Base-by-base conservation (phyloP, 2,888 invertebrate genomes). In the Patella caerulea region DNA sequence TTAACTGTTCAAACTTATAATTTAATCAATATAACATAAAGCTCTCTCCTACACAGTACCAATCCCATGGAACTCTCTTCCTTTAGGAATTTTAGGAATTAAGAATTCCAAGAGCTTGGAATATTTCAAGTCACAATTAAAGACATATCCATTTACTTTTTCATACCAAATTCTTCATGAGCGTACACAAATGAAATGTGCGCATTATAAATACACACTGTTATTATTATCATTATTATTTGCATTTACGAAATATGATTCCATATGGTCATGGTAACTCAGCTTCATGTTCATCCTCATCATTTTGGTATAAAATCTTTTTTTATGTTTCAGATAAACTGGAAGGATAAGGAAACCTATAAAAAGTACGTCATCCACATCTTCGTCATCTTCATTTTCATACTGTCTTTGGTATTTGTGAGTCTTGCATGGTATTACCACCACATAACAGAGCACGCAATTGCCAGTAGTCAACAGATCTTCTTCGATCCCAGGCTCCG, bases 341-440 rank as follows among this genome's bases (percentile, higher is more conserved):
- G 81, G 34, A 83, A 83, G 55, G 79, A 83, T 77, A 74, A 81
- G 19, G 82, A 84, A 56, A 55, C 83, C 9, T 19, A 85, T 12
- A 83, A 82, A 70, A 85, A 83, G 59, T 86, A 87, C 75, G 83
- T 84, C 19, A 81, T 88, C 1, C 87, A 89, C 73, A 74, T 88
- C 15, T 84, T 87, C n/a, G 89, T 89, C 15, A 72, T 82, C 19
- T 53, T 83, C 24, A 79, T 88, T 70, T 88, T 89, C 76, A 12
- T 85, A 15, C 72, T 86, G 71, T 86, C 85, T 5, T 73, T 88
- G 2, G 71, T 83, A 3, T 86, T 87, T 65, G 87, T 89, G 15
- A 79, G 85, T 52, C 77, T 87, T 11, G 86, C 86, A 12, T 86
- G 88, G 83, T 83, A 86, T 78, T 87, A 84, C 80, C 85, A 86